These are phyloP conservation scores for Rhyacophila brunnea DNA, from an alignment of 1,140 invertebrate genomes.

Conservation along the genomic window DNA sequence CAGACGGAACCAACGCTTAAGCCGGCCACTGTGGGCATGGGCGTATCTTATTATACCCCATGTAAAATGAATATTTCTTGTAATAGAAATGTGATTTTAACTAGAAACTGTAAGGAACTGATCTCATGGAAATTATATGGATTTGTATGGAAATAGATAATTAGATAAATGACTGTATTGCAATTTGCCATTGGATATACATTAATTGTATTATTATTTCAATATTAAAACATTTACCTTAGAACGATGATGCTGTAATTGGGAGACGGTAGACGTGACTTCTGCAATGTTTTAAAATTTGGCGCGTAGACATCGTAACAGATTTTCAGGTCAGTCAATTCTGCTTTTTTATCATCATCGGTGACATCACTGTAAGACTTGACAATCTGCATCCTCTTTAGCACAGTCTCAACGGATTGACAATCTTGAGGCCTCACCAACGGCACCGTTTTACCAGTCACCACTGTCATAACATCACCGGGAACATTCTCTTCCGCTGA, in stretches of 20 bases:
- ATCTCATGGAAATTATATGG: too few species aligned
- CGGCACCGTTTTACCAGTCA: slow-evolving; percentile 35
- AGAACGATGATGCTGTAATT: slow-evolving; percentile 46
- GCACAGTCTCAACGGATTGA: slow-evolving; percentile 38
- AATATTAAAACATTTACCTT: slow-evolving; percentile 48
- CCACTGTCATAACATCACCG: slow-evolving; percentile 22
- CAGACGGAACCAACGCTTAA: too few species aligned
- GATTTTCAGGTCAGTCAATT: slow-evolving; percentile 35
- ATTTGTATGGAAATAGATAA: too few species aligned
- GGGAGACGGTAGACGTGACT: slow-evolving; percentile 42
- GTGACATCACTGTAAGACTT: slow-evolving; percentile 15
- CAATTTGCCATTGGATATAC: too few species aligned
- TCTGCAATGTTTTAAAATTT: slow-evolving; percentile 47
- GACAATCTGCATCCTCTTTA: slow-evolving; percentile 46
- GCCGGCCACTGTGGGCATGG: too few species aligned
- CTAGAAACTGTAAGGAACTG: too few species aligned
- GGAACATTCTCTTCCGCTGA: neutral
- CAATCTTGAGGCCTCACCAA: slow-evolving; percentile 43
- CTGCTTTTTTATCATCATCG: neutral
- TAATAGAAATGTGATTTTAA: too few species aligned
- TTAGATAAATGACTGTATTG: too few species aligned
- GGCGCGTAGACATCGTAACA: slow-evolving; percentile 50
- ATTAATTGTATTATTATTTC: too few species aligned
- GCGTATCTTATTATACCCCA: too few species aligned
- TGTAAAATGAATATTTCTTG: too few species aligned